phyloP scores from a whole-genome alignment of 2,113 vertebrate genomes.

The Coryphaenoides rupestris region DNA sequence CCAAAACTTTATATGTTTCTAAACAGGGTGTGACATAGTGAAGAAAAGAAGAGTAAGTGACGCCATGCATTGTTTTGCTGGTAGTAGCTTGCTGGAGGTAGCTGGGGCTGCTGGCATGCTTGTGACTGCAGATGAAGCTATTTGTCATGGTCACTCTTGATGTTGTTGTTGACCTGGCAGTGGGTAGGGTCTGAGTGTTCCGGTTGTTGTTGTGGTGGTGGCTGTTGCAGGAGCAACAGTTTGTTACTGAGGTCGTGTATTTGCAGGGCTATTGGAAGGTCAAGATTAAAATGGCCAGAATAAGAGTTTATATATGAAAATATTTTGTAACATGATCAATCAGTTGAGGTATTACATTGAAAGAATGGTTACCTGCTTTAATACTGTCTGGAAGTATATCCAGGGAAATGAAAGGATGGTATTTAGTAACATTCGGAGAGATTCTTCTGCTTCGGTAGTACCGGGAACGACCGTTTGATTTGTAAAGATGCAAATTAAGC shows the following conservation, averaged over 20 bases:
- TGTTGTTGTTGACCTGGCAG: not conserved
- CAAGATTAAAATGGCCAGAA: not conserved
- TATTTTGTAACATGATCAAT: not conserved
- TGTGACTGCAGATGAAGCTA: no score
- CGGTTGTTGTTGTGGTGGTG: not conserved
- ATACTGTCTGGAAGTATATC: slow-evolving; percentile 19
- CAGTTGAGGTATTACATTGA: not conserved
- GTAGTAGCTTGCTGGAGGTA: no score
- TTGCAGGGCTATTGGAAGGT: slow-evolving; percentile 1
- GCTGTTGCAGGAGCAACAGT: slow-evolving; percentile 1
- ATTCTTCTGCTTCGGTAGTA: not conserved
- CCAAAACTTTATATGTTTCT: no score
- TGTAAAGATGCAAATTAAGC: slow-evolving; percentile 26
- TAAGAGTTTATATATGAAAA: not conserved
- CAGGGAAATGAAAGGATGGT: slow-evolving; percentile 3
- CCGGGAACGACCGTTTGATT: slow-evolving; percentile 32
- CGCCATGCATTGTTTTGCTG: no score
- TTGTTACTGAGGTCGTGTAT: not conserved
- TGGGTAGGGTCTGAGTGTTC: no score
- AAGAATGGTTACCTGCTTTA: slow-evolving; percentile 4
- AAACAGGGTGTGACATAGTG: no score
- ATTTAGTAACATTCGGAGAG: not conserved
- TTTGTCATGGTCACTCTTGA: not conserved
- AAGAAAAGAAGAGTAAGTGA: no score
- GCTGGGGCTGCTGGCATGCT: no score